Percentiles rank a stretch among this genome's conserved stretches.
These are phyloP conservation scores for Drosophila yooni DNA, from an alignment of 2,888 invertebrate species.

Conservation along the genomic window DNA sequence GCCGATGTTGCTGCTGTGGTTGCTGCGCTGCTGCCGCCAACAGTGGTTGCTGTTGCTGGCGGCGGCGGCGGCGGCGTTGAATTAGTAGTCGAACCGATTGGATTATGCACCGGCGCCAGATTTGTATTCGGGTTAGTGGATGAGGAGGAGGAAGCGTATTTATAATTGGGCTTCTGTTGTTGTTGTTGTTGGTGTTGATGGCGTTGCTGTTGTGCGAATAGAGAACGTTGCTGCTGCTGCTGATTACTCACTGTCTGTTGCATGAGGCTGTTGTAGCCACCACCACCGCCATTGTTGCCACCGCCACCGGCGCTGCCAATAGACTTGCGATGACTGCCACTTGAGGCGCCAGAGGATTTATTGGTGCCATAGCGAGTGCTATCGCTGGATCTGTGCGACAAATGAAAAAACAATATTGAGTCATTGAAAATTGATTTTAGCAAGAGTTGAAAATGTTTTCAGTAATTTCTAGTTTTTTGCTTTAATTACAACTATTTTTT, in stretches of 20 bases:
- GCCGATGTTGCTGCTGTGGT: conserved; percentile 40
- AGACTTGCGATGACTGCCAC: conserved; percentile 85
- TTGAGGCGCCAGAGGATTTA: conserved; percentile 85
- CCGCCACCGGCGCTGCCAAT: conserved; percentile 77
- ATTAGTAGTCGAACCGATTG: conserved; percentile 59
- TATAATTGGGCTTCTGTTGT: conserved; percentile 78
- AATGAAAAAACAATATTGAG: background rate
- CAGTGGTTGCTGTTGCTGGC: conserved; percentile 12
- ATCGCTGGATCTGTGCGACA: conserved; percentile 86
- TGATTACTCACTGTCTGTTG: conserved; percentile 85
- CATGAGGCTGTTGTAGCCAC: conserved; percentile 82
- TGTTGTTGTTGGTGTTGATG: conserved; percentile 81
- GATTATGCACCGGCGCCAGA: conserved; percentile 82
- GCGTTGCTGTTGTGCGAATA: conserved; percentile 81
- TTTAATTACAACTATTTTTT: background rate
- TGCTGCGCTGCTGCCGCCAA: conserved; percentile 11
- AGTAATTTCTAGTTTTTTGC: background rate
- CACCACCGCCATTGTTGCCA: conserved; percentile 66
- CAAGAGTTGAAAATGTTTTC: background rate
- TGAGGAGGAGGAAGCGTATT: conserved; percentile 68
- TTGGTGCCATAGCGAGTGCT: conserved; percentile 87
- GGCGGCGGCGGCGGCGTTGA: conserved; percentile 32
- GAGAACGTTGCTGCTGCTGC: conserved; percentile 82
- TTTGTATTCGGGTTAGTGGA: conserved; percentile 69
- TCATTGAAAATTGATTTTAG: background rate